Base-by-base conservation (phyloP, 1,140 invertebrate genomes). In the Dryas iulia region DNA sequence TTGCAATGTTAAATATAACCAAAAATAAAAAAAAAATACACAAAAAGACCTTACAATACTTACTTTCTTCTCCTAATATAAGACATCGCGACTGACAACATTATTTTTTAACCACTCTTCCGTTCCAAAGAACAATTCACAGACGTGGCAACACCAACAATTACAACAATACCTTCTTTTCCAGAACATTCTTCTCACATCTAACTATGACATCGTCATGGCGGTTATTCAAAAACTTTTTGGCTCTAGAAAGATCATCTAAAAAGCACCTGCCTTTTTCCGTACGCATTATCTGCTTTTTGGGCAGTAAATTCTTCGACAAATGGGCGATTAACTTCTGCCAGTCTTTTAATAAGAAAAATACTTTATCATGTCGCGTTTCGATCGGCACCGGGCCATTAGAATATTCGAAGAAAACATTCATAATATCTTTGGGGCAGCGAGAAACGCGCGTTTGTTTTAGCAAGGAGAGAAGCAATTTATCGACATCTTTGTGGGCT, bases 321-420 rank as follows among this genome's bases (percentile, higher is more conserved):
- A 91, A 54, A 72, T 83, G 78, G 0, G 84, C 77, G 47, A 91
- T 86, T 0, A 91, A 71, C 26, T 86, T 88, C 59, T 90, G 82
- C 84, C 84, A 91, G 59, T 91, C 86, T 33, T 82, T 84, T 0
- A 91, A 66, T 6, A 91, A 68, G 58, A 77, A 78, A 66, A 87
- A 91, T 0, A 67, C 68, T 59, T 81, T 80, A n/a, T 81, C 81
- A 12, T 80, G 79, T 39, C 71, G 77, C 0, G 83, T 87, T 59
- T 90, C 87, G 0, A 82, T 58, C 0, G 89, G 89, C 6, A 88
- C 56, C 7, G 73, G 59, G 0, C 79, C 86, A 23, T 80, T 78
- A 0, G 89, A 91, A 61, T 91, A 78, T 61, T 90, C 87, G 30
- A 91, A 91, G 73, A 83, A 79, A 0, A 91, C 78, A 52, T 89